phyloP scores from a whole-genome alignment of 2,888 invertebrate species.

The Cryptocephalus primarius region DNA sequence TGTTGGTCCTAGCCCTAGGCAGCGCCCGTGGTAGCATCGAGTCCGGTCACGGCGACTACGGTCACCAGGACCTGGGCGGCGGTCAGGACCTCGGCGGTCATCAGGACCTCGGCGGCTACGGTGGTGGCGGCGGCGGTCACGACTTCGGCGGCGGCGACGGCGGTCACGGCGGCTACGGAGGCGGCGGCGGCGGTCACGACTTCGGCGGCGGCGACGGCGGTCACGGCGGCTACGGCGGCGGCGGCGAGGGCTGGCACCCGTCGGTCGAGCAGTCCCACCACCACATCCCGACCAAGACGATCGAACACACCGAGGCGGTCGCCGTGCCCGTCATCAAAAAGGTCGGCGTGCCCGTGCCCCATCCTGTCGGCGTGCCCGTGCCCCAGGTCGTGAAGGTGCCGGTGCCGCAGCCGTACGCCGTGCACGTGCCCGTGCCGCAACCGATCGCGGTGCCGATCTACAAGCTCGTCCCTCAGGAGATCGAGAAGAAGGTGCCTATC shows the following conservation, averaged over 20 bases:
- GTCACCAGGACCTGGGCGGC: slow-evolving; percentile 7
- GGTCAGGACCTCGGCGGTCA: slow-evolving; percentile 11
- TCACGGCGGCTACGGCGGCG: slow-evolving; percentile 36
- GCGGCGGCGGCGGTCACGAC: slow-evolving; percentile 12
- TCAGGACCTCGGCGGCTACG: slow-evolving; percentile 33
- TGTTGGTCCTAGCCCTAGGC: slow-evolving; percentile 22
- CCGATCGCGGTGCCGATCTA: slow-evolving; percentile 64
- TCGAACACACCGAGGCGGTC: slow-evolving; percentile 58
- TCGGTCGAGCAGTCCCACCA: slow-evolving; percentile 42
- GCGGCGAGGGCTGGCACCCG: slow-evolving; percentile 36
- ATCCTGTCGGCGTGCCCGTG: slow-evolving; percentile 60
- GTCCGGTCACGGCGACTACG: slow-evolving; percentile 3
- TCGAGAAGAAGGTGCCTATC: slow-evolving; percentile 63
- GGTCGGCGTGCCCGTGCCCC: slow-evolving; percentile 62
- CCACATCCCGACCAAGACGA: slow-evolving; percentile 45
- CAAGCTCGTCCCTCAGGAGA: slow-evolving; percentile 59
- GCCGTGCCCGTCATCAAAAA: slow-evolving; percentile 62
- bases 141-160: slow-evolving; percentile 33
- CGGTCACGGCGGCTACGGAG: slow-evolving; percentile 6
- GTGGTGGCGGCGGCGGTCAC: slow-evolving; percentile 11
- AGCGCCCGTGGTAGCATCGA: slow-evolving; percentile 22
- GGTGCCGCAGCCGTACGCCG: slow-evolving; percentile 65
- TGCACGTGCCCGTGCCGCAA: slow-evolving; percentile 59
- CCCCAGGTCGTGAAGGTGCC: slow-evolving; percentile 59
- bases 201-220: slow-evolving; percentile 38